phyloP scores from a whole-genome alignment of 2,888 invertebrate species.

The Drosophila hamatofila region DNA sequence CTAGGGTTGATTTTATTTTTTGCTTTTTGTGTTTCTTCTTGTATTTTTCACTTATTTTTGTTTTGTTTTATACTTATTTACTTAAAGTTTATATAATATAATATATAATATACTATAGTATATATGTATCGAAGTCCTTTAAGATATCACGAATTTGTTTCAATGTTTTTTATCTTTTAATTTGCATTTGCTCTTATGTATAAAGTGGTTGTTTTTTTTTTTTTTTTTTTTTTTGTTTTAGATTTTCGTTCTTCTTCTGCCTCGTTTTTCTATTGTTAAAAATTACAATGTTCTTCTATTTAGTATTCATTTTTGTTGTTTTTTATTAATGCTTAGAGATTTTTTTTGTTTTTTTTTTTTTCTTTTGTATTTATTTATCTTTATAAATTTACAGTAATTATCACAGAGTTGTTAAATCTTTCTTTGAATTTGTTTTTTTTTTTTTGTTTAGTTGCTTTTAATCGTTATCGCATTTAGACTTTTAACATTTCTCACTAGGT shows the following conservation, averaged over 20 bases:
- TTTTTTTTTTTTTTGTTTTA: slow-evolving; percentile 52
- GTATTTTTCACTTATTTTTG: slow-evolving; percentile 65
- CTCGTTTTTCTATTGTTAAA: slow-evolving; percentile 75
- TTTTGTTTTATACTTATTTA: slow-evolving; percentile 73
- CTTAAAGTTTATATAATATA: slow-evolving; percentile 76
- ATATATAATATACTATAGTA: slow-evolving; percentile 85
- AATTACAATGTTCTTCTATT: slow-evolving; percentile 71
- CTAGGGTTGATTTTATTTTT: slow-evolving; percentile 75
- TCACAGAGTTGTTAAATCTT: slow-evolving; percentile 86
- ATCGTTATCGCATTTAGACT: slow-evolving; percentile 78
- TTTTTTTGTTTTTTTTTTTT: slow-evolving; percentile 73
- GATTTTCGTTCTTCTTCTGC: slow-evolving; percentile 63
- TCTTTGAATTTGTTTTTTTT: slow-evolving; percentile 84
- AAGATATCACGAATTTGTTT: slow-evolving; percentile 86
- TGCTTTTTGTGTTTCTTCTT: slow-evolving; percentile 59
- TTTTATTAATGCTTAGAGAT: slow-evolving; percentile 71
- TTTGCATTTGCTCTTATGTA: slow-evolving; percentile 82
- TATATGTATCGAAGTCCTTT: slow-evolving; percentile 86
- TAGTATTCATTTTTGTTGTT: slow-evolving; percentile 67
- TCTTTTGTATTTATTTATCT: slow-evolving; percentile 73
- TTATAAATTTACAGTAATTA: slow-evolving; percentile 86
- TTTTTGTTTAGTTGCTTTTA: slow-evolving; percentile 76
- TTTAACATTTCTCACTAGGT: slow-evolving; percentile 85
- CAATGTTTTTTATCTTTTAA: slow-evolving; percentile 85
- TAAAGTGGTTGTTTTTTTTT: slow-evolving; percentile 69